Conservation (phyloP, 2,113 vertebrate species). For the Erythrocebus patas region DNA sequence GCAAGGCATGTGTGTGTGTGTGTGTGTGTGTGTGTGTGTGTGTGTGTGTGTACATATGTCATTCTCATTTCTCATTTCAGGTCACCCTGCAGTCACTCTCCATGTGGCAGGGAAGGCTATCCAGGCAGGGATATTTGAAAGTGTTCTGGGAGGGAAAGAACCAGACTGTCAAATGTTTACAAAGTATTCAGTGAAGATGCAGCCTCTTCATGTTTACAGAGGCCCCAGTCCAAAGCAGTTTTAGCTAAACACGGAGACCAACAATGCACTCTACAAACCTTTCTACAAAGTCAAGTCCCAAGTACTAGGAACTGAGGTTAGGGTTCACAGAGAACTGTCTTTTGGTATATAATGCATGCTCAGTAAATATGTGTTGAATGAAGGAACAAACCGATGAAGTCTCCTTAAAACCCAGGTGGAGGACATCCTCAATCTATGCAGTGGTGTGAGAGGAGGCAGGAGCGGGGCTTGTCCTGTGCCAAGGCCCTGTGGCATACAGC, state of each 20-base stretch:
- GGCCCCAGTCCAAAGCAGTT: background rate
- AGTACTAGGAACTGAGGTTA: background rate
- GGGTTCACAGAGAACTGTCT: background rate
- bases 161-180: background rate
- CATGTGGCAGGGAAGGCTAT: background rate
- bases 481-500: background rate
- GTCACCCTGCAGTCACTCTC: background rate
- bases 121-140: background rate
- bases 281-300: background rate
- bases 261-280: background rate
- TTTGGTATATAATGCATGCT: background rate
- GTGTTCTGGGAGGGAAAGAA: background rate
- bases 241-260: background rate
- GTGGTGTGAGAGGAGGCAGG: background rate
- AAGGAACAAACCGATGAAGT: background rate
- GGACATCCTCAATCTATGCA: background rate
- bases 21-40: too few species aligned
- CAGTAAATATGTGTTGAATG: background rate
- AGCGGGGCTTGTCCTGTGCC: background rate
- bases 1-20: too few species aligned
- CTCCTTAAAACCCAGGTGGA: background rate
- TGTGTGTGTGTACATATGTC: too few species aligned
- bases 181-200: background rate
- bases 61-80: background rate
- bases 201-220: background rate